Conservation (phyloP, 2,888 invertebrate genomes). For the Calameuta pallipes region DNA sequence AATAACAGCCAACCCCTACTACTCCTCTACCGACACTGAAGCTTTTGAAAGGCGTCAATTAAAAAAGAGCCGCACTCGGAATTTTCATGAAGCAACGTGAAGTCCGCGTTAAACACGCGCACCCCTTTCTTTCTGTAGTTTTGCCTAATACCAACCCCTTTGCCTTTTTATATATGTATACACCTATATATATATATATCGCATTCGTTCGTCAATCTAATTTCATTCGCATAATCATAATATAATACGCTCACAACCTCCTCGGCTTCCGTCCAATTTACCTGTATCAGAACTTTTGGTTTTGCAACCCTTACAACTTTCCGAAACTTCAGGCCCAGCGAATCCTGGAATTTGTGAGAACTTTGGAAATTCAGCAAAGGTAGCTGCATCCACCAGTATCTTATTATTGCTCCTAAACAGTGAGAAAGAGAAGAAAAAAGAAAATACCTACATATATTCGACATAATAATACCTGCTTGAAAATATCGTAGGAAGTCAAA, state of each 20-base stretch:
- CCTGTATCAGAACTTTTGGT: not conserved
- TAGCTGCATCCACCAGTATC: not conserved
- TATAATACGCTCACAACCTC: not conserved
- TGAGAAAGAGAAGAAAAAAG: not conserved
- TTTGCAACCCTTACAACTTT: not conserved
- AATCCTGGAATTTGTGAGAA: not conserved
- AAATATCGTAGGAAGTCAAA: constrained; percentile 49
- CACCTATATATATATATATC: not conserved
- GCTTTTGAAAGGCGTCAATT: constrained; percentile 49
- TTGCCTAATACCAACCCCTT: not conserved
- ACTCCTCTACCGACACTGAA: not conserved
- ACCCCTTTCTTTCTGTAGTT: constrained; percentile 7
- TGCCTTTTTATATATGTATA: not conserved
- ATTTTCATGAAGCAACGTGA: constrained; percentile 41
- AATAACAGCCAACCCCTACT: too few relatives aligned
- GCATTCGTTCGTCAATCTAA: not conserved
- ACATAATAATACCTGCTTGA: not conserved
- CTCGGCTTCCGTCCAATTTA: not conserved
- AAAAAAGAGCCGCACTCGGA: constrained; percentile 43
- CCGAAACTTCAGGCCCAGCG: not conserved
- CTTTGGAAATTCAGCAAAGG: not conserved
- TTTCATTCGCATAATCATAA: not conserved
- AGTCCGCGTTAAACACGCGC: constrained; percentile 38
- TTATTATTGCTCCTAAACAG: not conserved
- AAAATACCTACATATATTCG: not conserved